Percentiles rank a stretch among this genome's conserved stretches.
These are phyloP conservation scores for Trypoxylus dichotomus DNA, from an alignment of 1,140 invertebrate species.

Conservation along the genomic window DNA sequence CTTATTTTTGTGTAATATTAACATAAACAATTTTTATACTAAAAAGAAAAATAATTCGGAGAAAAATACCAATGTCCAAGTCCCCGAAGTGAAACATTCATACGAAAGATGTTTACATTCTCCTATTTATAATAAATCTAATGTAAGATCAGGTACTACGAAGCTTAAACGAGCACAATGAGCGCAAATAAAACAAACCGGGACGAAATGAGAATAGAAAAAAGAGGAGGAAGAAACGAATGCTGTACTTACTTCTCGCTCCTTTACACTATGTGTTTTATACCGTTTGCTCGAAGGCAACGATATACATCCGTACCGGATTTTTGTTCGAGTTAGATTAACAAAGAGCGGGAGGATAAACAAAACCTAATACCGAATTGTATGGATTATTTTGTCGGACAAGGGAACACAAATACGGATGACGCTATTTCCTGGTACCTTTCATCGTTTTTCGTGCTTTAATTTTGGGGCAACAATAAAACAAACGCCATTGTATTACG, in stretches of 20 bases:
- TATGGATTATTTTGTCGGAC: constrained; percentile 22
- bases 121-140: constrained; percentile 23
- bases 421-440: constrained; percentile 25
- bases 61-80: neutral
- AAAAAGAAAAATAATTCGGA: neutral
- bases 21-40: neutral
- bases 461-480: constrained; percentile 2
- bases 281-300: neutral
- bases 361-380: constrained; percentile 14
- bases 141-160: neutral
- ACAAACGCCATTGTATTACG: neutral
- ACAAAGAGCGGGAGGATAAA: constrained; percentile 22
- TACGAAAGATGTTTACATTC: constrained; percentile 1
- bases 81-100: neutral
- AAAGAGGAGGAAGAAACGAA: neutral
- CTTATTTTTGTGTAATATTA: neutral
- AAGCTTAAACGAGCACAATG: neutral
- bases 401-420: constrained; percentile 2
- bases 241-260: neutral
- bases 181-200: neutral
- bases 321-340: constrained; percentile 18
- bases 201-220: neutral
- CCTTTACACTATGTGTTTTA: neutral
- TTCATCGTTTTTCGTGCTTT: constrained; percentile 15
- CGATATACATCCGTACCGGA: constrained; percentile 4